Evolutionary conservation across 2,888 invertebrate species (phyloP).

Genomic region (Rugalucina vietnamica): DNA sequence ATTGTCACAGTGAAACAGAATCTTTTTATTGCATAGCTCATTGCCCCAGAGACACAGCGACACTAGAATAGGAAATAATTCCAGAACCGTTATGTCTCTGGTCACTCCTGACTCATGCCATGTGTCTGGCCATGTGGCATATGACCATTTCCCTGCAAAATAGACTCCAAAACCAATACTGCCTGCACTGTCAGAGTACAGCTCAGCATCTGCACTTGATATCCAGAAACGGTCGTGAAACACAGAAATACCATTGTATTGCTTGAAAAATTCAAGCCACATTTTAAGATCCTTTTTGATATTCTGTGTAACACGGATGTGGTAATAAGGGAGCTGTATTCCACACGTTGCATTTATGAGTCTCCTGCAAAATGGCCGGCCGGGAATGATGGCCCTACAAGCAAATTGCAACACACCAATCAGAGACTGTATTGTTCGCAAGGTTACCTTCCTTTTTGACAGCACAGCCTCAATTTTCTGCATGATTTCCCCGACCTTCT

Average conservation of each 20-base stretch:
- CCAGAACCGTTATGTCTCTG: not conserved
- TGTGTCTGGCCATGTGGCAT: not conserved
- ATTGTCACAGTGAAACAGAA: not conserved
- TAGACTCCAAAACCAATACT: not conserved
- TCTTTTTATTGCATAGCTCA: conserved; percentile 9
- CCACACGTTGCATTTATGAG: conserved; percentile 1
- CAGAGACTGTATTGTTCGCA: conserved; percentile 39
- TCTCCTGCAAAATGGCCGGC: conserved; percentile 6
- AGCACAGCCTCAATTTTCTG: not conserved
- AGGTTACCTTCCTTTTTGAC: conserved; percentile 19
- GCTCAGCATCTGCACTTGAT: not conserved
- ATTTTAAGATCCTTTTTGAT: not conserved
- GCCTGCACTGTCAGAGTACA: not conserved
- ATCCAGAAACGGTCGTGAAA: not conserved
- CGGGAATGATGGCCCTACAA: conserved; percentile 19
- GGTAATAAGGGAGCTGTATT: not conserved
- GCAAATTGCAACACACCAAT: conserved; percentile 28
- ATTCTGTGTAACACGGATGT: conserved; percentile 1
- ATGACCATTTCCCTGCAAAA: not conserved
- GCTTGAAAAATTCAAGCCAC: conserved; percentile 23
- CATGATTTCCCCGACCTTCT: conserved; percentile 24
- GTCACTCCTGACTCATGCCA: not conserved
- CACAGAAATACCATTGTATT: conserved; percentile 34
- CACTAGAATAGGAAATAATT: conserved; percentile 23
- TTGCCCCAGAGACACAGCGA: conserved; percentile 13